Conservation (phyloP, 2,888 invertebrate species). For the Boloria euphrosyne region DNA sequence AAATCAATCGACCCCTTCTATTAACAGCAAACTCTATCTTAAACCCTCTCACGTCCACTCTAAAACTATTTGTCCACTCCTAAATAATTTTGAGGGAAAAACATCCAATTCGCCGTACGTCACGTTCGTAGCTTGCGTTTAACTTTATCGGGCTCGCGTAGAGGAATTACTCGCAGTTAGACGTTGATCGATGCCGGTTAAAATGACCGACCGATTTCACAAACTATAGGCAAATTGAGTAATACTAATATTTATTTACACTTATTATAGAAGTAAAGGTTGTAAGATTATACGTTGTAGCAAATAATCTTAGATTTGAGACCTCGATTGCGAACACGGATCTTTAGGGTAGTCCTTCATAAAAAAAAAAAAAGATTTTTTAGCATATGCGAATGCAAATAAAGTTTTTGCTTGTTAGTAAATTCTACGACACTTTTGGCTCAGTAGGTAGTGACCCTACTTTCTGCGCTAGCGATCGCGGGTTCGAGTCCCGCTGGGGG, state of each 20-base stretch:
- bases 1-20: not conserved
- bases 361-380: too few species aligned
- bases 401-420: too few species aligned
- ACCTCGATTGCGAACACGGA: too few species aligned
- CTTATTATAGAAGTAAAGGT: too few species aligned
- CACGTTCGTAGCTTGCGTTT: slow-evolving; percentile 51
- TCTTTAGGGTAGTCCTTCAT: too few species aligned
- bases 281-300: too few species aligned
- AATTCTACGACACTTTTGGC: too few species aligned
- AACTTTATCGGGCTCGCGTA: slow-evolving; percentile 53
- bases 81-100: slow-evolving; percentile 62
- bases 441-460: too few species aligned
- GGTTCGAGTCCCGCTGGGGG: too few species aligned
- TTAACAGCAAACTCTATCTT: slow-evolving; percentile 41
- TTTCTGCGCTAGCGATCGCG: too few species aligned
- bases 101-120: slow-evolving; percentile 53
- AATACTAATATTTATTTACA: not conserved
- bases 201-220: slow-evolving; percentile 5
- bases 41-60: slow-evolving; percentile 53
- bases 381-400: too few species aligned
- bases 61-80: slow-evolving; percentile 64
- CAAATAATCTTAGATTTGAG: too few species aligned
- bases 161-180: slow-evolving; percentile 58
- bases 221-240: not conserved
- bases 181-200: slow-evolving; percentile 53